Percentiles rank a stretch among this genome's conserved stretches.
phyloP scores from a whole-genome alignment of 1,140 invertebrate species.

The Planococcus citri region DNA sequence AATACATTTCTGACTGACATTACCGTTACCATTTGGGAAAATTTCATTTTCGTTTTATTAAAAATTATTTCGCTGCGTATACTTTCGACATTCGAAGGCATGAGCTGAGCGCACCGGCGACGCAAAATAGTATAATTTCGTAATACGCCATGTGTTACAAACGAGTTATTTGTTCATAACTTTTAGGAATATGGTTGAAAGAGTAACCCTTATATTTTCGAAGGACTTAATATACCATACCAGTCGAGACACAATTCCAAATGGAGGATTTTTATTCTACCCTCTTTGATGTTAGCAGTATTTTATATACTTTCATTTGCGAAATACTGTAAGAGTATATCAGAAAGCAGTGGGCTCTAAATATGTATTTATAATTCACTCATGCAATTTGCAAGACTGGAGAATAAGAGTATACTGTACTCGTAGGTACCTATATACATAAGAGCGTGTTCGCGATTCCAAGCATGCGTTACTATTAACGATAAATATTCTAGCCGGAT shows the following conservation, averaged over 20 bases:
- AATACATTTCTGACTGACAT: conserved; percentile 10
- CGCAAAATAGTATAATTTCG: neutral
- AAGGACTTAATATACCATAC: neutral
- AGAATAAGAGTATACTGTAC: too few relatives aligned
- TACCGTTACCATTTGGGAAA: conserved; percentile 1
- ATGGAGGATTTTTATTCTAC: neutral
- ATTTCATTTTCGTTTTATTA: conserved; percentile 17
- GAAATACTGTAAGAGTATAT: too few relatives aligned
- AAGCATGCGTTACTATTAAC: too few relatives aligned
- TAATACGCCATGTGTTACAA: conserved; percentile 14
- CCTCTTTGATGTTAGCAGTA: neutral
- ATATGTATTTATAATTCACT: too few relatives aligned
- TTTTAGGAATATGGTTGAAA: neutral
- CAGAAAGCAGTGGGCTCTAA: neutral
- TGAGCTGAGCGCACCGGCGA: too few relatives aligned
- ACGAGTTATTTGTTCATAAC: conserved; percentile 13
- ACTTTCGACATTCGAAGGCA: too few relatives aligned
- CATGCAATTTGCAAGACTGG: too few relatives aligned
- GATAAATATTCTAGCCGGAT: too few relatives aligned
- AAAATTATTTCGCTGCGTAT: conserved; percentile 4
- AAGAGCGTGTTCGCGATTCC: too few relatives aligned
- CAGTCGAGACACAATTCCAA: neutral
- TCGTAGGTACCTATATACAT: too few relatives aligned
- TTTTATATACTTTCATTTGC: neutral
- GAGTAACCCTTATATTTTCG: neutral